Percentiles rank a stretch among this genome's conserved stretches.
These are phyloP conservation scores for Tetramorium simillimum DNA, from an alignment of 1,140 invertebrate genomes.

Conservation along the genomic window DNA sequence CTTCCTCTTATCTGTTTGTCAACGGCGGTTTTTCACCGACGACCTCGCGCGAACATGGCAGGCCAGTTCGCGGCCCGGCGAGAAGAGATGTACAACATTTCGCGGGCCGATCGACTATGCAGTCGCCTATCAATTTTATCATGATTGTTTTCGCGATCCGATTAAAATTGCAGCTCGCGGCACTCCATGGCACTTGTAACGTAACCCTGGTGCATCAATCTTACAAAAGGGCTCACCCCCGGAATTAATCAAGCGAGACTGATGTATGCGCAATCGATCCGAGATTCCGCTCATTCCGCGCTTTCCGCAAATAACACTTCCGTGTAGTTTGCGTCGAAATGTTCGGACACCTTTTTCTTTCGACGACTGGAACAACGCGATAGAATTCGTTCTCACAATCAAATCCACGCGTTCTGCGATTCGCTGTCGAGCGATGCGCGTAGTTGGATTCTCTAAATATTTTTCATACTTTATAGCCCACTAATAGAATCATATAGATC, in stretches of 20 bases:
- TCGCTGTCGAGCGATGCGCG: no score
- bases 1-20: conserved; percentile 38
- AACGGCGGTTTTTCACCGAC: conserved; percentile 22
- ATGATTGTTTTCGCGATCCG: background rate
- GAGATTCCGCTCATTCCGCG: background rate
- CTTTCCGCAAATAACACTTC: background rate
- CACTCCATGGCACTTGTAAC: background rate
- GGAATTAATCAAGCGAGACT: conserved; percentile 26
- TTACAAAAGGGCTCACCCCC: background rate
- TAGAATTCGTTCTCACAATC: background rate
- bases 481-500: background rate
- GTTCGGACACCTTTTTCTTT: background rate
- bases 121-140: conserved; percentile 11
- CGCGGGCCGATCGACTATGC: background rate
- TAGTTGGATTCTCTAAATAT: background rate
- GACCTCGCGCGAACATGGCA: conserved; percentile 27
- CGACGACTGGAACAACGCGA: background rate
- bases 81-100: background rate
- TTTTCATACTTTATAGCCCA: background rate
- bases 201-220: conserved; percentile 21
- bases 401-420: background rate
- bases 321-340: background rate
- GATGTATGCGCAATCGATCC: background rate
- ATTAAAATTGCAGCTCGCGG: conserved; percentile 41
- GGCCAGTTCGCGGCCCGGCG: background rate